Base-by-base conservation (phyloP, 2,797 vertebrate species). In the Momotus momota region DNA sequence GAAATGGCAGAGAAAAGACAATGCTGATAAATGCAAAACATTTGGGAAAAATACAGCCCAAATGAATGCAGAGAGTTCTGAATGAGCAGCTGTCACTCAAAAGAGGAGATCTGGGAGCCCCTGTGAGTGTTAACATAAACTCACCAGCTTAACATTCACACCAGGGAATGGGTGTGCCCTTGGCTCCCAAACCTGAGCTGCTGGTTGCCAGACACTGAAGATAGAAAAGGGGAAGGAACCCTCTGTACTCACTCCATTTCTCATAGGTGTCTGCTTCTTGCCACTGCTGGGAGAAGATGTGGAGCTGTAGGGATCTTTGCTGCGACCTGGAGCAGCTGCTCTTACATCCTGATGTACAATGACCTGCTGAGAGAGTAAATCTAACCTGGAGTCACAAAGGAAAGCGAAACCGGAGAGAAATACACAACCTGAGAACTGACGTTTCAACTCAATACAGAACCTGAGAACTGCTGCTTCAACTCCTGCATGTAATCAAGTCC, bases 371-470 rank as follows among this genome's bases (percentile, higher is more conserved):
- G 52, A 83, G 21, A 25, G 46, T 58, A 86, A 62, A 23, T 90
- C 38, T 92, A 88, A 88, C n/a, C 66, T 90, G 80, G 48, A 89
- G 80, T 65, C 80, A 75, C 70, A 92, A 90, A 70, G 64, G 80
- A 95, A 94, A 94, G 66, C 69, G 91, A 96, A 96, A 94, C 85
- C 79, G n/a, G 1, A 75, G 58, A 90, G 62, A 86, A 70, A 11
- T 48, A 27, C 26, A 69, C 27, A 78, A 60, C 27, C 51, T 45
- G 58, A 84, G 64, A 90, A 66, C 11, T 35, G 60, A 13, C 6
- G 22, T 66, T 22, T 58, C 40, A 45, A 58, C 33, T 35, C 35
- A 70, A 11, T 48, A 27, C 26, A 69, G 25, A 78, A 60, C 27
- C 51, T 45, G 58, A 84, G 64, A 90, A 66, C 11, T 35, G 60